Evolutionary conservation across 2,888 invertebrate genomes (phyloP).

Genomic region (Gisinianus flammeolus): DNA sequence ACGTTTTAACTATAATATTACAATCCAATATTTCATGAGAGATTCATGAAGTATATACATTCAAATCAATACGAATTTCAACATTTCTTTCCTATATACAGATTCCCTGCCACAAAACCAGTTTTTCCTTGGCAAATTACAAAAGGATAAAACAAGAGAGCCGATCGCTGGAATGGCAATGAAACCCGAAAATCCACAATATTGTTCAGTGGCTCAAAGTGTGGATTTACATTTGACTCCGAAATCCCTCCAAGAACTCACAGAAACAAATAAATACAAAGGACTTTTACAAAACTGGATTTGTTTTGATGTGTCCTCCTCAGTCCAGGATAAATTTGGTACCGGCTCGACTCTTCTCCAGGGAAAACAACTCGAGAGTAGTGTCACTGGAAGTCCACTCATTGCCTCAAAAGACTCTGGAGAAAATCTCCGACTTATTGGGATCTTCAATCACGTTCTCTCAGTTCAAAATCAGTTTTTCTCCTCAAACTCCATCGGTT

Average conservation of each 20-base stretch:
- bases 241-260: neutral
- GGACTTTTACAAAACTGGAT: neutral
- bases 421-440: neutral
- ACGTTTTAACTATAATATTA: neutral
- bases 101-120: neutral
- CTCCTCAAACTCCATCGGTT: too few species aligned
- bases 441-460: conserved; percentile 1
- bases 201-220: neutral
- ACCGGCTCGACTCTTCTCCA: neutral
- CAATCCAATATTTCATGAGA: neutral
- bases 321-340: neutral
- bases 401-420: neutral
- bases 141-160: neutral
- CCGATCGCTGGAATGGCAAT: neutral
- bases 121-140: neutral
- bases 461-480: too few species aligned
- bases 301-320: neutral
- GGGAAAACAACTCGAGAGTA: neutral
- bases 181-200: neutral
- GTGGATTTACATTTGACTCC: neutral
- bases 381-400: neutral
- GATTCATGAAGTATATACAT: neutral
- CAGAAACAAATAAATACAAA: conserved; percentile 15
- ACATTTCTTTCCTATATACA: neutral
- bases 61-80: neutral